Evolutionary conservation across 2,113 vertebrate genomes (phyloP).

Genomic region (Alethe diademata): DNA sequence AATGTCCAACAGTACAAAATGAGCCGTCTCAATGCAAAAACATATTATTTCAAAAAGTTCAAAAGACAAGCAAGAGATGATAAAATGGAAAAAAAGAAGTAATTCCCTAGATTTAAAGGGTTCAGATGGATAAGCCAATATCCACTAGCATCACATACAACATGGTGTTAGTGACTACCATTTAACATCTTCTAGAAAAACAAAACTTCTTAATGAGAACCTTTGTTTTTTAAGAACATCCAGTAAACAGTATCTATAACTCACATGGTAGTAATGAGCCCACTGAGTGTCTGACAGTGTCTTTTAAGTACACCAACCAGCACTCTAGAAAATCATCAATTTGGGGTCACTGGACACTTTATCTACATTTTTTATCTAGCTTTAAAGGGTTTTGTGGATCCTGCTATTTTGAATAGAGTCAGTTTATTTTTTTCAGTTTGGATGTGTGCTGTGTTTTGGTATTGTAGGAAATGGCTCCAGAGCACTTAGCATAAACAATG

Average conservation of each 20-base stretch:
- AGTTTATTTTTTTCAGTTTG: background rate
- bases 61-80: background rate
- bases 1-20: background rate
- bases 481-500: background rate
- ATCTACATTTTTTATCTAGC: background rate
- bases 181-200: background rate
- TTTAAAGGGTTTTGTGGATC: background rate
- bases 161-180: background rate
- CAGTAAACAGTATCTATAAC: background rate
- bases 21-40: background rate
- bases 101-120: background rate
- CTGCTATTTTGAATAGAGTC: background rate
- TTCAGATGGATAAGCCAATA: background rate
- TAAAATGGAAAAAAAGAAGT: background rate
- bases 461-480: background rate
- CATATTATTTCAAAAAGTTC: background rate
- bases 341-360: background rate
- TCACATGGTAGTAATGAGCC: background rate
- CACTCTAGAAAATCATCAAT: background rate
- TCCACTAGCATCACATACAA: background rate
- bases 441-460: background rate
- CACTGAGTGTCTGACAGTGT: background rate
- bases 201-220: background rate
- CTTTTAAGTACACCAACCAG: background rate
- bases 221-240: background rate